These are phyloP conservation scores for Choristoneura fumiferana DNA, from an alignment of 1,140 invertebrate species.

Conservation along the genomic window DNA sequence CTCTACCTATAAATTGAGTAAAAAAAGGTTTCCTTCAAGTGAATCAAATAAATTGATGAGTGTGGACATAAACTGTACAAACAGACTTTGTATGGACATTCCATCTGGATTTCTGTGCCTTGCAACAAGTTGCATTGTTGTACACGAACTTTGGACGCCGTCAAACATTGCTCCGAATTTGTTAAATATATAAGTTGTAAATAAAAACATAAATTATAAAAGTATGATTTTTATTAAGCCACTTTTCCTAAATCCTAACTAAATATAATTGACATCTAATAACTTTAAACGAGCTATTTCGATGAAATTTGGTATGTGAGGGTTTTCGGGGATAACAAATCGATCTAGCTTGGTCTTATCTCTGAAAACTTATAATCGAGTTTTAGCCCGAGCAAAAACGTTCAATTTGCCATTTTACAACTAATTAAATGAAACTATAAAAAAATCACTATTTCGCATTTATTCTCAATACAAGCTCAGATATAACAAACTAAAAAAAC, in stretches of 20 bases:
- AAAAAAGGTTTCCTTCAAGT: neutral
- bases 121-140: constrained; percentile 49
- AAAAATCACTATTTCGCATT: neutral
- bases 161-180: constrained; percentile 53
- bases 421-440: neutral
- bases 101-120: constrained; percentile 49
- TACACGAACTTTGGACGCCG: constrained; percentile 36
- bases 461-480: constrained; percentile 2
- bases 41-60: neutral
- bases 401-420: no score
- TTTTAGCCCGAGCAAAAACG: no score
- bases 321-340: no score
- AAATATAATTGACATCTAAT: no score
- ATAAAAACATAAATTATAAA: constrained; percentile 43
- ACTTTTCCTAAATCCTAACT: no score
- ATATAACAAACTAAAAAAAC: neutral
- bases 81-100: constrained; percentile 27
- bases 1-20: neutral
- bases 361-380: no score
- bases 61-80: constrained; percentile 13
- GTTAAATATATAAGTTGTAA: constrained; percentile 64
- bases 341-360: no score
- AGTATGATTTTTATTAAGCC: neutral
- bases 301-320: no score
- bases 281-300: no score